phyloP scores from a whole-genome alignment of 2,113 vertebrate species.

The Vidua chalybeata region DNA sequence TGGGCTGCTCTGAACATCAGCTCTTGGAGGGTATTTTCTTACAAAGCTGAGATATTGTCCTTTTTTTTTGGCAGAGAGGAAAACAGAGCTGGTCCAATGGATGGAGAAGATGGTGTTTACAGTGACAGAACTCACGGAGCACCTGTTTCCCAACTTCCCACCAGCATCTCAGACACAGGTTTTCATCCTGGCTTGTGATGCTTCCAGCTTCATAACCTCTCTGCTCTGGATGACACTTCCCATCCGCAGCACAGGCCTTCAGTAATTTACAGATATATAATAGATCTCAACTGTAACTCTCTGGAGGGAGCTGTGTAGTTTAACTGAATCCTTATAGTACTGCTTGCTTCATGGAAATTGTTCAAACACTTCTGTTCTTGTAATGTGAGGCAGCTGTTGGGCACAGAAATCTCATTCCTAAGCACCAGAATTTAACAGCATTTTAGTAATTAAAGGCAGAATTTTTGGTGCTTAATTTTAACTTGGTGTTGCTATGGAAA shows the following conservation, averaged over 20 bases:
- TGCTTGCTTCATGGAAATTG: neutral
- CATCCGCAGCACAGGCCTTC: neutral
- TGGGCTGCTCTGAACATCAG: neutral
- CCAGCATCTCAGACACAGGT: neutral
- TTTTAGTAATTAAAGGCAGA: neutral
- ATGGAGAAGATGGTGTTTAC: neutral
- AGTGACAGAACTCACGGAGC: neutral
- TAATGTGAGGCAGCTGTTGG: neutral
- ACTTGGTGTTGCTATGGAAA: neutral
- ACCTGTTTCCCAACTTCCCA: accelerated
- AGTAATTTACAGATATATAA: neutral
- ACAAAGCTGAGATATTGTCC: neutral
- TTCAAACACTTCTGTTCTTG: neutral
- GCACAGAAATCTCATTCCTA: neutral
- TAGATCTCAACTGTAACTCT: neutral
- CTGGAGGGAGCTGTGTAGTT: neutral
- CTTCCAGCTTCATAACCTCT: neutral
- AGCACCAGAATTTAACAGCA: neutral
- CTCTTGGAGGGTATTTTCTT: neutral
- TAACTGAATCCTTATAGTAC: neutral
- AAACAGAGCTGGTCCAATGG: neutral
- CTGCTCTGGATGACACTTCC: neutral
- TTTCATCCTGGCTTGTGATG: neutral
- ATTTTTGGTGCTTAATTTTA: neutral
- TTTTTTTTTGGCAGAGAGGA: neutral